Conservation (phyloP, 2,797 vertebrate genomes). For the Microcaecilia unicolor region DNA sequence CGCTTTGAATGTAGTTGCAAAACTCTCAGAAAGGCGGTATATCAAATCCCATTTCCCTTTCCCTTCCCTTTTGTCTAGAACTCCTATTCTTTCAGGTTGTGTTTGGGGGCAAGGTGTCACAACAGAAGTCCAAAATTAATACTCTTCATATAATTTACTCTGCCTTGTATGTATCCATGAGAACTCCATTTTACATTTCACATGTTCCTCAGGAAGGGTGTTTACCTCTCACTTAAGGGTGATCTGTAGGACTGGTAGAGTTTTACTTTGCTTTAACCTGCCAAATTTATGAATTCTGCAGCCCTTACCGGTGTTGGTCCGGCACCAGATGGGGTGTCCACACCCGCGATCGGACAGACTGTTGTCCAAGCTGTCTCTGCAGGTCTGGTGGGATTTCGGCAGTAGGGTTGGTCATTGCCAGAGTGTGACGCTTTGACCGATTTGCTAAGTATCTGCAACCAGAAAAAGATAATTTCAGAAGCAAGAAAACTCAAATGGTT, state of each 20-base stretch:
- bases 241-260: conserved; percentile 12
- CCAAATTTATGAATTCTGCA: conserved; percentile 32
- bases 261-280: conserved; percentile 20
- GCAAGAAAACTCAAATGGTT: too few relatives aligned
- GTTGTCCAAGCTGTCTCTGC: conserved; percentile 79
- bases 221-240: conserved; percentile 8
- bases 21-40: too few relatives aligned
- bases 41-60: too few relatives aligned
- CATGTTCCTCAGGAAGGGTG: conserved; percentile 16
- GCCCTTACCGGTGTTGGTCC: conserved; percentile 82
- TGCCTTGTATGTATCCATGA: too few relatives aligned
- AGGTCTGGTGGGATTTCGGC: conserved; percentile 86
- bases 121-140: too few relatives aligned
- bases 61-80: too few relatives aligned
- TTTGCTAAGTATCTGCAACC: conserved; percentile 98
- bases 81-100: too few relatives aligned
- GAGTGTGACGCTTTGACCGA: conserved; percentile 98
- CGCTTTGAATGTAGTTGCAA: too few relatives aligned
- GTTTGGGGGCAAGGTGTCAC: too few relatives aligned
- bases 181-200: conserved; percentile 22
- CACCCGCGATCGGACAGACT: conserved; percentile 83
- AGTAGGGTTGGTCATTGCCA: conserved; percentile 86
- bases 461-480: conserved; percentile 64
- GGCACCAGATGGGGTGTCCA: conserved; percentile 78
- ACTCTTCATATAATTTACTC: too few relatives aligned